Conservation (phyloP, 1,140 invertebrate species). For the Agraylea sexmaculata region DNA sequence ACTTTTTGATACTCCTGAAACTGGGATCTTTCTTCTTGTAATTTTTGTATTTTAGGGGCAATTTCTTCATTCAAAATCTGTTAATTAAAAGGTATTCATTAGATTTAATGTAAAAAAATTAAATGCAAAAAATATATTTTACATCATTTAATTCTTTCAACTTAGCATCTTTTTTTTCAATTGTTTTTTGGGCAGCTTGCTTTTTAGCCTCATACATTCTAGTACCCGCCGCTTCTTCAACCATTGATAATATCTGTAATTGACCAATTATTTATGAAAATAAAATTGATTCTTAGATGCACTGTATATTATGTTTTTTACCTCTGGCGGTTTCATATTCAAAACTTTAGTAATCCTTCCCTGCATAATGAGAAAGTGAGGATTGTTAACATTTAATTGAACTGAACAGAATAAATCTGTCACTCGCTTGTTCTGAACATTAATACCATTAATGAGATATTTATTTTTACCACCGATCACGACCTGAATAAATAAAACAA, state of each 20-base stretch:
- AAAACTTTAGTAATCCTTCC: conserved; percentile 98
- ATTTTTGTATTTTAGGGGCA: conserved; percentile 71
- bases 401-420: conserved; percentile 93
- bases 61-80: conserved; percentile 83
- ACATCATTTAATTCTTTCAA: conserved; percentile 77
- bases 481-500: conserved; percentile 32
- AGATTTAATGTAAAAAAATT: conserved; percentile 4
- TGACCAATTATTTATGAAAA: conserved; percentile 12
- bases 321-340: conserved; percentile 97
- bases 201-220: conserved; percentile 95
- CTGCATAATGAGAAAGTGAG: conserved; percentile 99
- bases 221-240: conserved; percentile 98
- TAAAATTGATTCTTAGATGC: neutral
- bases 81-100: conserved; percentile 10
- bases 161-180: conserved; percentile 91
- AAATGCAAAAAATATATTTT: conserved; percentile 25
- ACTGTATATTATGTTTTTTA: conserved; percentile 31
- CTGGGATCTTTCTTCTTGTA: conserved; percentile 73
- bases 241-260: conserved; percentile 83
- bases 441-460: conserved; percentile 90
- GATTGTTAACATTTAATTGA: conserved; percentile 97
- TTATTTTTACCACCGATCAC: conserved; percentile 78
- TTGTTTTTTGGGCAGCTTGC: conserved; percentile 72
- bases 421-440: conserved; percentile 79
- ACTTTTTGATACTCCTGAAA: conserved; percentile 85